Percentiles rank a stretch among this genome's conserved stretches.
These are phyloP conservation scores for Argentina silus DNA, from an alignment of 2,797 vertebrate genomes.

Conservation along the genomic window DNA sequence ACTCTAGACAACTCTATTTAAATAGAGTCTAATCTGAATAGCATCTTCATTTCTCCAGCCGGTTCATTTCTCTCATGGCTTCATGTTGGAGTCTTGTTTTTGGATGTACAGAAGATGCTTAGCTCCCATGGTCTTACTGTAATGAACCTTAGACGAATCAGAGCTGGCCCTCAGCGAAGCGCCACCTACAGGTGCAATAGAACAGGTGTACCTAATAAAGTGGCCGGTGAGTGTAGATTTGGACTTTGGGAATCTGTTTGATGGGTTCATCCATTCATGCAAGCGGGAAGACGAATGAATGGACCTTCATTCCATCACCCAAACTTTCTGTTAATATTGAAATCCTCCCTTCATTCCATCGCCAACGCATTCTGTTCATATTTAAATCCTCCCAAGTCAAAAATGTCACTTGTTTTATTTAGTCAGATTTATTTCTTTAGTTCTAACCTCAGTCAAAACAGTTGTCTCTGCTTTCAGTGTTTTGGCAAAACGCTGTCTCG, in stretches of 20 bases:
- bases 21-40: no score
- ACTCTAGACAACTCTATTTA: no score
- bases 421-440: conserved; percentile 1
- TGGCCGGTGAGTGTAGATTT: no score
- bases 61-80: no score
- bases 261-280: conserved; percentile 60
- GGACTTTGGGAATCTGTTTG: conserved; percentile 45
- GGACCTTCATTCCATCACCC: conserved; percentile 45
- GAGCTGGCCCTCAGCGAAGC: not conserved
- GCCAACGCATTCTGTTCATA: conserved; percentile 36
- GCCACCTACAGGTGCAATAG: no score
- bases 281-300: conserved; percentile 24
- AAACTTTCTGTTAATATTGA: conserved; percentile 35
- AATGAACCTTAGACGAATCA: not conserved
- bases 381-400: conserved; percentile 30
- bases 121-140: not conserved
- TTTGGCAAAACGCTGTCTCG: conserved; percentile 12
- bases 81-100: no score
- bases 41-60: no score
- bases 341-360: conserved; percentile 29
- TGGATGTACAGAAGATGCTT: not conserved
- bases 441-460: conserved; percentile 10
- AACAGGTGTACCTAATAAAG: no score
- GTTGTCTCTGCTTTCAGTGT: conserved; percentile 37
- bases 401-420: conserved; percentile 1